Conservation (phyloP, 2,797 vertebrate genomes). For the Glossophaga mutica region DNA sequence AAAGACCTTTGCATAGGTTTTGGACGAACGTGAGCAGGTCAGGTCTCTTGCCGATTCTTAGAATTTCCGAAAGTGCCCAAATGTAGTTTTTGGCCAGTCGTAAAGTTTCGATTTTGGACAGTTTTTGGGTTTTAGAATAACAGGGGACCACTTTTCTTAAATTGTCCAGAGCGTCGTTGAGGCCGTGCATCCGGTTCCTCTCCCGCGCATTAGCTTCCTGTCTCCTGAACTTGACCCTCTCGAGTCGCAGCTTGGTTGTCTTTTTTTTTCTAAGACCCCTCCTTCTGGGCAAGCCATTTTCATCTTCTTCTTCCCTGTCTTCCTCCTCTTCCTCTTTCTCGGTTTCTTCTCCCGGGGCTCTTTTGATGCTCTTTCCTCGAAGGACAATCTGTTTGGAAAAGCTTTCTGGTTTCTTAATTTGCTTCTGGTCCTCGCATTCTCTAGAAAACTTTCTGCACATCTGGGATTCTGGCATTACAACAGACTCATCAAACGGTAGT, state of each 20-base stretch:
- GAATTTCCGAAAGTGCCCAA: constrained; percentile 98
- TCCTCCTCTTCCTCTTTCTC: constrained; percentile 90
- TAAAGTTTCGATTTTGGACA: constrained; percentile 98
- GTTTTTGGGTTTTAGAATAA: constrained; percentile 99
- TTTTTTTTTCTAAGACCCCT: constrained; percentile 96
- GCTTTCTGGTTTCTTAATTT: constrained; percentile 87
- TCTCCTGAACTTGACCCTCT: constrained; percentile 93
- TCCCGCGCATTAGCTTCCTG: constrained; percentile 96
- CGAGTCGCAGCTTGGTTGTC: constrained; percentile 86
- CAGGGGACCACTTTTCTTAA: constrained; percentile 98
- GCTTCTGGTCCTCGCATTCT: constrained; percentile 89
- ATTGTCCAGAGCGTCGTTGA: constrained; percentile 97
- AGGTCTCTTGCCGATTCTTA: constrained; percentile 95
- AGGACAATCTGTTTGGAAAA: constrained; percentile 85
- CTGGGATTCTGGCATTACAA: constrained; percentile 94
- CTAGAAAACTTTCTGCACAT: constrained; percentile 94
- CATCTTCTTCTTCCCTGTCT: constrained; percentile 90
- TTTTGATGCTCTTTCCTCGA: constrained; percentile 86
- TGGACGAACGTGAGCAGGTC: constrained; percentile 97
- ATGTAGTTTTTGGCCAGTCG: constrained; percentile 99
- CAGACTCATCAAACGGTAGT: constrained; percentile 95
- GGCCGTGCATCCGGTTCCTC: constrained; percentile 95
- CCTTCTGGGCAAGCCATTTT: constrained; percentile 89
- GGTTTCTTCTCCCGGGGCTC: constrained; percentile 87
- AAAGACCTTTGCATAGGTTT: constrained; percentile 98